Conservation (phyloP, 2,797 vertebrate genomes). For the Mastacembelus armatus region DNA sequence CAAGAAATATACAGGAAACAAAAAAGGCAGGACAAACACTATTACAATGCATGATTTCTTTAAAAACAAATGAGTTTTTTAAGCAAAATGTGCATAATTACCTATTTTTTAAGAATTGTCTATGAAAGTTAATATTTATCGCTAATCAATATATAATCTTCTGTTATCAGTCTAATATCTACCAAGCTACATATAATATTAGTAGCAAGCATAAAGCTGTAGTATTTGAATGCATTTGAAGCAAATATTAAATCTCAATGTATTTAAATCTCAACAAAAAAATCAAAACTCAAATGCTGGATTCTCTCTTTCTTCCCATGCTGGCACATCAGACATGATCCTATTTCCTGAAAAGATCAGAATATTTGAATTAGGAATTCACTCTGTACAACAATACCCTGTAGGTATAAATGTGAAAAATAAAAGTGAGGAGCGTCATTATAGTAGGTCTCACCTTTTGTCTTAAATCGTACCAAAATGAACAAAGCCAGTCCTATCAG, state of each 20-base stretch:
- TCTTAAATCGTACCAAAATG: constrained; percentile 18
- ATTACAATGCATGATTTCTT: neutral
- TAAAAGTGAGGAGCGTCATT: too few relatives aligned
- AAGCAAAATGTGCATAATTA: neutral
- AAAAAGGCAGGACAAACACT: neutral
- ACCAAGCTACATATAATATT: too few relatives aligned
- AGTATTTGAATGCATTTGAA: neutral
- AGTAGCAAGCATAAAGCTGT: neutral
- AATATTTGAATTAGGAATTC: constrained; percentile 1
- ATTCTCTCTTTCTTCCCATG: constrained; percentile 62
- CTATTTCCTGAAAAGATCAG: constrained; percentile 31
- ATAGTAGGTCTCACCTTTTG: constrained; percentile 53
- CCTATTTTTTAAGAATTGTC: too few relatives aligned
- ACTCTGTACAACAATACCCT: neutral
- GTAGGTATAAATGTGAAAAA: neutral
- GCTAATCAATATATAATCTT: too few relatives aligned
- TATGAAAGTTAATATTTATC: too few relatives aligned
- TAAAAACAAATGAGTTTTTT: neutral
- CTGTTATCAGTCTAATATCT: too few relatives aligned
- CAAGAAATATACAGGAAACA: neutral
- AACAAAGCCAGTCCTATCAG: constrained; percentile 52
- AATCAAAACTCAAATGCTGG: constrained; percentile 67
- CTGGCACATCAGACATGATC: neutral
- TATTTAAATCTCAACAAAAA: too few relatives aligned
- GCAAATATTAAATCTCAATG: neutral